Conservation (phyloP, 2,888 invertebrate species). For the Epirrhoe tristata region DNA sequence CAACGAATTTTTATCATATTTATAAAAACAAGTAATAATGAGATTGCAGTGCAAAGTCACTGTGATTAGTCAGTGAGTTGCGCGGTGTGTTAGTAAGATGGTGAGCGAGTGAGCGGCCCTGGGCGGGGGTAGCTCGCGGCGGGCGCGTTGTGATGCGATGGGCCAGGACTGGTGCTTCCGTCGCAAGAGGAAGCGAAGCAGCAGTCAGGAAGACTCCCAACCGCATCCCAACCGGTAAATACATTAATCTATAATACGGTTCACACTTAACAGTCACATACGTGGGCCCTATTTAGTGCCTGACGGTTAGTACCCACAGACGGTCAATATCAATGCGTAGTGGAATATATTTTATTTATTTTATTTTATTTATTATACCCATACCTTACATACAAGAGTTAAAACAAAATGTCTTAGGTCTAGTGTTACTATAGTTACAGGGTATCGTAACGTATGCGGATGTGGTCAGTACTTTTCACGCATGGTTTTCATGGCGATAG, state of each 20-base stretch:
- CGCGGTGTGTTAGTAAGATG: slow-evolving; percentile 46
- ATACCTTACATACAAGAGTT: too few relatives aligned
- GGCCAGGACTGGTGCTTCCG: slow-evolving; percentile 91
- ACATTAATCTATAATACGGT: neutral
- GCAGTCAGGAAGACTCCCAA: slow-evolving; percentile 87
- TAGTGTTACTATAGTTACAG: too few relatives aligned
- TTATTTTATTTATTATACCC: too few relatives aligned
- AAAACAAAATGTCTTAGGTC: too few relatives aligned
- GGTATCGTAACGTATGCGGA: too few relatives aligned
- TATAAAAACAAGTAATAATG: slow-evolving; percentile 28
- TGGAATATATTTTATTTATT: too few relatives aligned
- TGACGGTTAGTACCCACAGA: too few relatives aligned
- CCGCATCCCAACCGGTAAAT: slow-evolving; percentile 85
- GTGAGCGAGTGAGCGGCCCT: slow-evolving; percentile 72
- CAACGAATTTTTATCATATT: slow-evolving; percentile 32
- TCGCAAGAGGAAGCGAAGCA: slow-evolving; percentile 89
- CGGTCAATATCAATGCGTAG: too few relatives aligned
- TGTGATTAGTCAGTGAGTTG: slow-evolving; percentile 25
- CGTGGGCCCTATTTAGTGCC: too few relatives aligned
- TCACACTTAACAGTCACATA: neutral
- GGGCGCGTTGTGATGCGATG: slow-evolving; percentile 86
- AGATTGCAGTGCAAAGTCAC: slow-evolving; percentile 26
- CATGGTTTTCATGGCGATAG: too few relatives aligned
- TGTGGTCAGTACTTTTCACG: too few relatives aligned
- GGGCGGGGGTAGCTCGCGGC: slow-evolving; percentile 83